phyloP scores from a whole-genome alignment of 2,113 vertebrate genomes.

The cat (Felis catus) region F.catus_Fca126_mat1.0 CM031413.1:6014501-6015000 shows the following conservation, averaged over 20 bases:
- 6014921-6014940: neutral
- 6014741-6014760: neutral
- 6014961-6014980: neutral
- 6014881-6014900: neutral
- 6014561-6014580: neutral
- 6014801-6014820: neutral
- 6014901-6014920: neutral
- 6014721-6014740: neutral
- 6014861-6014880: neutral
- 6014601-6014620: neutral
- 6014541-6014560: neutral
- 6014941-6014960: neutral
- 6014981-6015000: neutral
- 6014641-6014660: neutral
- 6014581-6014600: neutral
- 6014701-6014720: neutral
- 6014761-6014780: neutral
- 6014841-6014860: neutral
- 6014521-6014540: neutral
- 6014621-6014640: neutral
- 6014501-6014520: neutral
- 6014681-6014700: neutral
- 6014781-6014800: neutral
- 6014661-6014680: neutral
- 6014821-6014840: neutral